These are phyloP conservation scores for Dusona sp. DNA, from an alignment of 2,888 invertebrate species.

Conservation along the genomic window DNA sequence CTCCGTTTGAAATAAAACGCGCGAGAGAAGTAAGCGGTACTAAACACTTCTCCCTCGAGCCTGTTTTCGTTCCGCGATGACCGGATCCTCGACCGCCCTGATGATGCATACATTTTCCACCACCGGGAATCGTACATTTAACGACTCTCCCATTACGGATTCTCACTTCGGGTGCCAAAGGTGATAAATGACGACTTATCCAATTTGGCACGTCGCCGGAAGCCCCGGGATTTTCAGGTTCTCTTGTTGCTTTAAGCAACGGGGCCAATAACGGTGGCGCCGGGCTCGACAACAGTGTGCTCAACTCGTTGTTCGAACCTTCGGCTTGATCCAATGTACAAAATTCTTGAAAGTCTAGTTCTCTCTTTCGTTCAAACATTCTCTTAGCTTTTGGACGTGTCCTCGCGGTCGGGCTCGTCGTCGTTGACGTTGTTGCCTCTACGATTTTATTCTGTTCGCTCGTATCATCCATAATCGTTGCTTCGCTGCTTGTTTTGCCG, in stretches of 20 bases:
- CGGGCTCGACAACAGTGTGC: conserved; percentile 88
- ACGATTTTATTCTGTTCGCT: conserved; percentile 10
- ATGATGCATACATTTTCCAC: conserved; percentile 87
- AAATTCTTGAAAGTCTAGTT: conserved; percentile 74
- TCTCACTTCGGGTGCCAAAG: conserved; percentile 51
- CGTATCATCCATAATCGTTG: conserved; percentile 58
- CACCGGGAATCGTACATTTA: conserved; percentile 85
- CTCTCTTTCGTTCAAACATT: conserved; percentile 78
- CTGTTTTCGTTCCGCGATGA: conserved; percentile 77
- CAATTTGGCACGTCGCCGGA: conserved; percentile 57
- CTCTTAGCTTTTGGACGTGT: conserved; percentile 85
- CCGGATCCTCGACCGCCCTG: conserved; percentile 76
- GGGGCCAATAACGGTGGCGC: conserved; percentile 88
- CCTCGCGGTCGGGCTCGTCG: conserved; percentile 69
- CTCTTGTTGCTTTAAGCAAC: conserved; percentile 87
- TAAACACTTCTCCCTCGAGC: conserved; percentile 75
- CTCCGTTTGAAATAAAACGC: conserved; percentile 84
- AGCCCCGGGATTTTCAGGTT: conserved; percentile 79
- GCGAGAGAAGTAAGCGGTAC: conserved; percentile 83
- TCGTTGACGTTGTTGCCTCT: conserved; percentile 62
- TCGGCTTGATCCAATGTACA: conserved; percentile 87
- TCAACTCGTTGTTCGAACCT: conserved; percentile 88
- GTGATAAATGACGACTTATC: conserved; percentile 57
- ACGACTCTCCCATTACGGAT: conserved; percentile 60
- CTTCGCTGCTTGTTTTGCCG: conserved; percentile 77